Conservation (phyloP, 92 coral and sea anemone species). For the Micromussa lordhowensis region DNA sequence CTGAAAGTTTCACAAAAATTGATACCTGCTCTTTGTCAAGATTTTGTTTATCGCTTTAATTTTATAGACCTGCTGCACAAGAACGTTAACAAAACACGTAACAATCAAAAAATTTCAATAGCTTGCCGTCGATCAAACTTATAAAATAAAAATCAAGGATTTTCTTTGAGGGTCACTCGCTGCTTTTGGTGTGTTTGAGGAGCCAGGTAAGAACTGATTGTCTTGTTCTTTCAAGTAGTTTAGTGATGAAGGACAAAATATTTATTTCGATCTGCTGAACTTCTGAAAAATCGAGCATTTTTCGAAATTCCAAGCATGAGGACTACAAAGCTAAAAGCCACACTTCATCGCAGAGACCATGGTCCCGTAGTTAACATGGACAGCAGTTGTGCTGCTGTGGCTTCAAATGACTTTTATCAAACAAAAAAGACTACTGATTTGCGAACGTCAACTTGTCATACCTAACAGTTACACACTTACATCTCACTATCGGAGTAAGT, state of each 20-base stretch:
- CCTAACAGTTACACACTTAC: neutral
- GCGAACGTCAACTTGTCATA: neutral
- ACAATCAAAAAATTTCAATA: slow-evolving; percentile 18
- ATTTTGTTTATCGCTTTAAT: slow-evolving; percentile 19
- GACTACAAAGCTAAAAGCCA: neutral
- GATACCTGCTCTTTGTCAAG: neutral
- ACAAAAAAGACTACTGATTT: neutral
- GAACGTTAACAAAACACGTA: slow-evolving; percentile 41
- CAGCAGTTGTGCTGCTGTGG: neutral
- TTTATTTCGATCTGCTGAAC: neutral
- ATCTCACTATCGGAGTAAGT: neutral
- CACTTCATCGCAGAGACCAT: neutral
- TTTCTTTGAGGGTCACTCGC: neutral
- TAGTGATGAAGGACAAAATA: neutral
- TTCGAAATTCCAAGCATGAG: neutral
- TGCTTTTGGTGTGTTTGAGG: neutral
- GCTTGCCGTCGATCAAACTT: neutral
- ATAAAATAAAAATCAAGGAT: neutral
- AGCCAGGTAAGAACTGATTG: slow-evolving; percentile 16
- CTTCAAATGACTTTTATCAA: neutral
- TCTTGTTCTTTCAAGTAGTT: neutral
- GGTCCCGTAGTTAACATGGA: neutral
- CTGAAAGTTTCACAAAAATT: neutral
- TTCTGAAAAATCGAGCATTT: neutral
- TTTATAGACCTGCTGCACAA: slow-evolving; percentile 40